phyloP scores from a whole-genome alignment of 2,888 invertebrate species.

The Elgonia sp. region DNA sequence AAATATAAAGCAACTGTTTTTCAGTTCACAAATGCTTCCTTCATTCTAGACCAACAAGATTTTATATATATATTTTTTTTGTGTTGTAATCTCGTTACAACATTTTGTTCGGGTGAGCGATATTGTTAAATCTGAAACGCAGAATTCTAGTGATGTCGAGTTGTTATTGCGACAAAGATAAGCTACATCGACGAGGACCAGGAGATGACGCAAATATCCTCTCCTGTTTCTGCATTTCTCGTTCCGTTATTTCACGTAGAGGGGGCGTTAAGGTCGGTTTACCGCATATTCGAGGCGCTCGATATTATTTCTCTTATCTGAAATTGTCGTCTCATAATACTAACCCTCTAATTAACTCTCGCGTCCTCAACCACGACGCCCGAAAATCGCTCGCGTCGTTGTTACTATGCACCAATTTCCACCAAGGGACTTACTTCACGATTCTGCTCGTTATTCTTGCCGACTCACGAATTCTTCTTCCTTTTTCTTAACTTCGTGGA shows the following conservation, averaged over 20 bases:
- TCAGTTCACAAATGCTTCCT: too few species aligned
- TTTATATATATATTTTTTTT: constrained; percentile 1
- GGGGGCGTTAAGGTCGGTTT: constrained; percentile 46
- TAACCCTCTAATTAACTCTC: constrained; percentile 72
- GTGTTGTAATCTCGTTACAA: neutral
- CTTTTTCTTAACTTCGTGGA: neutral
- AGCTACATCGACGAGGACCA: constrained; percentile 56
- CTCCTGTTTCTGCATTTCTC: constrained; percentile 70
- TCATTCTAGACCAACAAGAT: neutral
- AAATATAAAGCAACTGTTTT: too few species aligned
- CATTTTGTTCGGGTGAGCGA: neutral
- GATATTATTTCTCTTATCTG: constrained; percentile 77
- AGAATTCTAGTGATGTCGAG: constrained; percentile 52
- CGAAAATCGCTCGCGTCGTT: constrained; percentile 36
- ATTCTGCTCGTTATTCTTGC: constrained; percentile 1
- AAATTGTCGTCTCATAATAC: constrained; percentile 77
- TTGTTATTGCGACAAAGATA: constrained; percentile 68
- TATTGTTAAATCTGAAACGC: constrained; percentile 40
- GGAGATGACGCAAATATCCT: constrained; percentile 66
- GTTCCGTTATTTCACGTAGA: constrained; percentile 56
- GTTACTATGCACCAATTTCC: constrained; percentile 54
- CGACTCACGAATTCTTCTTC: neutral
- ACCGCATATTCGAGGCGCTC: constrained; percentile 58
- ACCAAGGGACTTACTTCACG: constrained; percentile 21
- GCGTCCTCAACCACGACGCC: constrained; percentile 41